Percentiles rank a stretch among this genome's conserved stretches.
Evolutionary conservation across 2,797 vertebrate genomes (phyloP).

Genomic region (Acipenser oxyrinchus): DNA sequence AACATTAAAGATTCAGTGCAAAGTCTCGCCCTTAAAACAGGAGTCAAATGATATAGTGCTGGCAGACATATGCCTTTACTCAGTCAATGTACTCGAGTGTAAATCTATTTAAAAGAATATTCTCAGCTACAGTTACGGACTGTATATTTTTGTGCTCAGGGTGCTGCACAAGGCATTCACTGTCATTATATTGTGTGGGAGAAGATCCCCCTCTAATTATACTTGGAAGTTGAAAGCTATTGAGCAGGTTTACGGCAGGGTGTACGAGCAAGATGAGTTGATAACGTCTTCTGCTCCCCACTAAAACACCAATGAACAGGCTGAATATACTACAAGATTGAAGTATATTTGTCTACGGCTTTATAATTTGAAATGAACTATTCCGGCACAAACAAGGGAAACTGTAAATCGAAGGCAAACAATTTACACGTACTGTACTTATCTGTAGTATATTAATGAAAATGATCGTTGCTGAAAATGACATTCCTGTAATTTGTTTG

Average conservation of each 20-base stretch:
- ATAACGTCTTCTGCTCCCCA: not conserved
- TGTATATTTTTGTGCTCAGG: not conserved
- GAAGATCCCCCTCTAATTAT: slow-evolving; percentile 6
- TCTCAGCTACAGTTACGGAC: not conserved
- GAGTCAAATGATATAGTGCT: not conserved
- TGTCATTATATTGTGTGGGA: slow-evolving; percentile 1
- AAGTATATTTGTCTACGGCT: no score
- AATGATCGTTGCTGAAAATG: no score
- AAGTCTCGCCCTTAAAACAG: not conserved
- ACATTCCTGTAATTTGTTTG: no score
- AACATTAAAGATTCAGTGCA: slow-evolving; percentile 1
- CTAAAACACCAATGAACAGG: not conserved
- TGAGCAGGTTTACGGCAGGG: not conserved
- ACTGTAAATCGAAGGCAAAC: no score
- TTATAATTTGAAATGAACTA: no score
- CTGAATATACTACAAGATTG: not conserved
- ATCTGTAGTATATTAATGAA: no score
- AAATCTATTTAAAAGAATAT: slow-evolving; percentile 2
- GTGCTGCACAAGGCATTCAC: slow-evolving; percentile 4
- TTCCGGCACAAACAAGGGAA: no score
- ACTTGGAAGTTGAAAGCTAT: not conserved
- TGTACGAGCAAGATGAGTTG: not conserved
- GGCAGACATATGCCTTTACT: slow-evolving; percentile 15
- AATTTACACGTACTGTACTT: no score
- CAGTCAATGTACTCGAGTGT: not conserved